Base-by-base conservation (phyloP, 2,888 invertebrate species). In the Acleris sparsana region DNA sequence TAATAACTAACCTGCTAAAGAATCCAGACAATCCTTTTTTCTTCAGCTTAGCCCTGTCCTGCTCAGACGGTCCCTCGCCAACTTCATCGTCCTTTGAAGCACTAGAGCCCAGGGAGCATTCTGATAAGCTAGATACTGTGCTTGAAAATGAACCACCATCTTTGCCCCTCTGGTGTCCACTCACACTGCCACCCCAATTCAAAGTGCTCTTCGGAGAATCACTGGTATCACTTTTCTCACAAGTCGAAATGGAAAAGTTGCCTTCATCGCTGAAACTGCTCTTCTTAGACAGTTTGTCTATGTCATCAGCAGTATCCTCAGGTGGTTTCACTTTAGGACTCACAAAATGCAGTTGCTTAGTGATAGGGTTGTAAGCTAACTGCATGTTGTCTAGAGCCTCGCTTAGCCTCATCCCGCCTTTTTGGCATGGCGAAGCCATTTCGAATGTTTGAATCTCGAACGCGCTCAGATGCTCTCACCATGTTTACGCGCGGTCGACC, bases 351-450 rank as follows among this genome's bases (percentile, higher is more conserved):
- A 96, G 85, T 75, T 96, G 95, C 80, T 95, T 96, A 25, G 96
- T 96, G 56, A 95, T 93, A 16, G 96, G 96, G 82, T 95, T 96
- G 85, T 96, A 96, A 3, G 95, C 95, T 70, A 96, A 86, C 71
- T 96, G 95, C 91, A 96, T 95, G 82, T 94, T 95, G 80, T 95
- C 95, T 75, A 96, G 86, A 61, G 96, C 95, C 85, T 95, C 95
- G 79, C 95, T 95, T 69, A 96, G 90, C 69, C 94, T 93, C 83
- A 94, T 89, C 81, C 93, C 94, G 80, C 93, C 88, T 82, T 90
- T 92, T 75, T 87, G 86, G 80, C 92, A 92, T 73, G 92, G 87
- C 63, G 84, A 79, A 70, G 81, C 77, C 91, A 88, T 90, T 72
- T 76, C 80, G 73, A 78, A 46, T 62, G 68, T 78, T 78, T 73